A percentile compares a stretch with the other conserved stretches of the same genome.
Conservation (phyloP, 1,140 invertebrate genomes). For the Pseudomyrmex dendroicus region DNA sequence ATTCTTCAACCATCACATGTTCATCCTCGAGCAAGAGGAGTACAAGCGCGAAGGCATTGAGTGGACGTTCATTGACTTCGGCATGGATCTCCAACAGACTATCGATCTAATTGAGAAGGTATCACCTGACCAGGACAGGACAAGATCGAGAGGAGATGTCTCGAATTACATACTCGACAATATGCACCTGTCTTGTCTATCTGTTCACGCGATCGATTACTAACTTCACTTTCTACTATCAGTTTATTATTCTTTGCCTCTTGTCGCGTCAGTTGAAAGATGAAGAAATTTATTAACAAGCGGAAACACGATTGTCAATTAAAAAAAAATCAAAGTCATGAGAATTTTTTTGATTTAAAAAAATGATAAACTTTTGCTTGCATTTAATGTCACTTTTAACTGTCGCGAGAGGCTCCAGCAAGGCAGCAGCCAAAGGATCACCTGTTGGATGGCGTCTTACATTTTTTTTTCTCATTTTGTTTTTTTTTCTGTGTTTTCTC, state of each 20-base stretch:
- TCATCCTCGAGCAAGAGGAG: conserved; percentile 90
- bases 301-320: background rate
- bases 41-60: conserved; percentile 90
- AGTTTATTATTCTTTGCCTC: background rate
- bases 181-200: conserved; percentile 38
- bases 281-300: background rate
- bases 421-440: conserved; percentile 4
- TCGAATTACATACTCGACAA: conserved; percentile 8
- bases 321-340: background rate
- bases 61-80: conserved; percentile 91
- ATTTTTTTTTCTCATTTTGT: background rate
- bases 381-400: background rate
- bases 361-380: background rate
- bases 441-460: conserved; percentile 12
- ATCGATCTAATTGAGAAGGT: conserved; percentile 92
- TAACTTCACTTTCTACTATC: conserved; percentile 20
- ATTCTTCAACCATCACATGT: conserved; percentile 92
- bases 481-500: conserved; percentile 53
- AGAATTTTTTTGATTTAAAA: no score
- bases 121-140: conserved; percentile 65
- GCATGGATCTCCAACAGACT: conserved; percentile 90
- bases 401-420: background rate
- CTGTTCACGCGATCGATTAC: conserved; percentile 41
- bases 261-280: conserved; percentile 1
- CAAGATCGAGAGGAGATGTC: conserved; percentile 34